Evolutionary conservation across 2,113 vertebrate species (phyloP).

Genomic region (Megaleporinus macrocephalus): DNA sequence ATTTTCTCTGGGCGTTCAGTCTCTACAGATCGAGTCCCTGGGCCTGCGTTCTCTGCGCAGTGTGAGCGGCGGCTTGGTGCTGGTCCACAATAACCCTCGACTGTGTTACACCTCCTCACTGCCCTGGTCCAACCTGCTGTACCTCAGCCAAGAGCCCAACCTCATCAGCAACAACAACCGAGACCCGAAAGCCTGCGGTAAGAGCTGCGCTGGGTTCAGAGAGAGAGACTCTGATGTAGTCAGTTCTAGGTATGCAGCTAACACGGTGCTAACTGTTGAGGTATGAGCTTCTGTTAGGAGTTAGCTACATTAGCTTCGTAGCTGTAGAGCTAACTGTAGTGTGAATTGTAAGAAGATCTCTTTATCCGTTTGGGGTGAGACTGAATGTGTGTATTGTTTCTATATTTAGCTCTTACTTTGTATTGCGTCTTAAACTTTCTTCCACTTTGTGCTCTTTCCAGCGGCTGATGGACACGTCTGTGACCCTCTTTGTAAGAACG

Average conservation of each 20-base stretch:
- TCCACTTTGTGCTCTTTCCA: conserved; percentile 55
- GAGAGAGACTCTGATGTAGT: too few relatives aligned
- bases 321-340: too few relatives aligned
- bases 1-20: conserved; percentile 88
- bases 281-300: too few relatives aligned
- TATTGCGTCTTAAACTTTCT: neutral
- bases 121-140: conserved; percentile 85
- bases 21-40: conserved; percentile 84
- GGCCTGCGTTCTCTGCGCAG: conserved; percentile 88
- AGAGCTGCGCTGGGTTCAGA: conserved; percentile 34
- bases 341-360: too few relatives aligned
- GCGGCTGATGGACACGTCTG: conserved; percentile 78
- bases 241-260: too few relatives aligned
- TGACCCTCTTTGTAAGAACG: conserved; percentile 79
- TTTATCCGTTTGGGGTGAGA: too few relatives aligned
- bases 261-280: too few relatives aligned
- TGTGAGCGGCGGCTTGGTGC: conserved; percentile 89
- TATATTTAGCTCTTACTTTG: neutral
- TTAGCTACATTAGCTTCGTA: too few relatives aligned
- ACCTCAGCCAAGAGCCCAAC: conserved; percentile 81
- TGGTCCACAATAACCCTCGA: conserved; percentile 85
- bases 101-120: conserved; percentile 89
- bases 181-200: conserved; percentile 81
- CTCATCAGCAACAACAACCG: conserved; percentile 85
- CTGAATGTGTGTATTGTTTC: neutral